These are phyloP conservation scores for Eupithecia exiguata DNA, from an alignment of 2,888 invertebrate genomes.

Conservation along the genomic window DNA sequence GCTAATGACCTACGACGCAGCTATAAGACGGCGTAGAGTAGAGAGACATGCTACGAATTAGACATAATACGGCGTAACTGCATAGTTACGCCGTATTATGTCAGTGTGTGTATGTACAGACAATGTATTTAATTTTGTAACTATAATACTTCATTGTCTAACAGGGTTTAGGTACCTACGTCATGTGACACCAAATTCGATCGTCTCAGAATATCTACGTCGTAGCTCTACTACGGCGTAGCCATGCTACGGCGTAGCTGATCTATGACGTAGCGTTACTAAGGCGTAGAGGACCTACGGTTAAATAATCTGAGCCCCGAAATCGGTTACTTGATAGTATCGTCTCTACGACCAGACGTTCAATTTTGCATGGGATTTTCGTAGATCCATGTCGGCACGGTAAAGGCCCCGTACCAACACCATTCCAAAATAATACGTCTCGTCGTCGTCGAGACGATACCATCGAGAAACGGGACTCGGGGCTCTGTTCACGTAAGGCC, in stretches of 20 bases:
- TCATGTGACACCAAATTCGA: neutral
- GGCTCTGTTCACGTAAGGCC: neutral
- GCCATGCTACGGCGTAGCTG: constrained; percentile 5
- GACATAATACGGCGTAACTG: neutral
- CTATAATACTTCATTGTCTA: too few species aligned
- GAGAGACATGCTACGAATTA: neutral
- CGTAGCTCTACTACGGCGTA: neutral
- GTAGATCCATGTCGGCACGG: neutral
- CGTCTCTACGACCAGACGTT: too few species aligned
- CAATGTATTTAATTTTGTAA: too few species aligned
- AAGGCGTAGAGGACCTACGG: neutral
- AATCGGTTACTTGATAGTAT: neutral
- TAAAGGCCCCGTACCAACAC: neutral
- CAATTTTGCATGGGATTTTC: neutral
- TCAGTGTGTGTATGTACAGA: too few species aligned
- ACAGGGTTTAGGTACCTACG: too few species aligned
- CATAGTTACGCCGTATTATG: too few species aligned
- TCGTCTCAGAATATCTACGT: constrained; percentile 3
- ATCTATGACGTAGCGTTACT: neutral
- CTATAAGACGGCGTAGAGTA: neutral
- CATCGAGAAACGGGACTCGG: neutral
- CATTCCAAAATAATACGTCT: neutral
- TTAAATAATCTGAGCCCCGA: neutral
- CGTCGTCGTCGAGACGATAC: neutral
- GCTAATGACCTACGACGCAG: neutral